Conservation (phyloP, 2,113 vertebrate genomes). For the Tychaedon coryphoeus region DNA sequence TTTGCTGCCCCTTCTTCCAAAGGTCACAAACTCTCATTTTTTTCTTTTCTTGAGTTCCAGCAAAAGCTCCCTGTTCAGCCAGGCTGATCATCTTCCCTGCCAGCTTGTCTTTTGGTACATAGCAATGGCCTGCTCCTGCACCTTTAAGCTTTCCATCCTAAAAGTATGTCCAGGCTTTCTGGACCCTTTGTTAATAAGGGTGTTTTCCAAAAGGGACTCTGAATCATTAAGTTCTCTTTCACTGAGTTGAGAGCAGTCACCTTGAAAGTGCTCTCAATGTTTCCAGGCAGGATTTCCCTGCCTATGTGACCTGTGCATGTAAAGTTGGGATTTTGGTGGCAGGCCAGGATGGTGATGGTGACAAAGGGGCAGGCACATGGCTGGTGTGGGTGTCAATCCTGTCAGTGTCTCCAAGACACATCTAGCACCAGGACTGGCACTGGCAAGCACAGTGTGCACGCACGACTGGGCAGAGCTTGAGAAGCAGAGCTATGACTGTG, state of each 20-base stretch:
- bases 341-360: background rate
- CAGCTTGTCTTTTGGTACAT: background rate
- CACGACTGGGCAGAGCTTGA: background rate
- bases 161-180: background rate
- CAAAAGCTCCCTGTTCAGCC: background rate
- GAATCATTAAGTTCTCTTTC: background rate
- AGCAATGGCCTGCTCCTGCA: accelerated
- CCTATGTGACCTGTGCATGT: background rate
- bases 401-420: background rate
- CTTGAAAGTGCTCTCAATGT: background rate
- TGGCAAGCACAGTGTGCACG: accelerated
- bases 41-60: background rate
- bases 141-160: background rate
- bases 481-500: background rate
- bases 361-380: accelerated
- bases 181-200: background rate
- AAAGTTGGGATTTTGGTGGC: background rate
- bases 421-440: background rate
- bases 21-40: background rate
- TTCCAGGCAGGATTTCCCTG: background rate
- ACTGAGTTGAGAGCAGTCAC: background rate
- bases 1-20: background rate
- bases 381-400: background rate
- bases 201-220: background rate
- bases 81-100: background rate